Evolutionary conservation across 1,140 invertebrate genomes (phyloP), one percentile per base, ranked within the genome.

Genomic region (Diabrotica virgifera): DNA sequence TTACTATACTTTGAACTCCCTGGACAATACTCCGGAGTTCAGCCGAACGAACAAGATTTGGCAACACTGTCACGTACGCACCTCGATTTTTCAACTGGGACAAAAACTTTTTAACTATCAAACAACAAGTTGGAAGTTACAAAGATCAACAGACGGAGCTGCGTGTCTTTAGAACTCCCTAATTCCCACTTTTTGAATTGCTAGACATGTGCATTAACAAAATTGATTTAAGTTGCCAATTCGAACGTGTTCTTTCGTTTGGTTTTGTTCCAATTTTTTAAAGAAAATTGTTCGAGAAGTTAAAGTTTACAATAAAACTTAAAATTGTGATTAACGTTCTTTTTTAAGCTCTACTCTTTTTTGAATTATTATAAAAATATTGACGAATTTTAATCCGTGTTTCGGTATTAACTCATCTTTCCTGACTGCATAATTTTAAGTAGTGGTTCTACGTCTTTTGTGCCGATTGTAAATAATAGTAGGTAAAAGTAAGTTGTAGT

Each of bases 21-120:
- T n/a, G 40, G 40, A 46, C 40, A 46, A 46, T 46, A 10, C 8
- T 10, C 8, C 4, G 6, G n/a, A 46, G 40, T 46, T 46, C 40
- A 8, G 8, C 40, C n/a, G 8, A n/a, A 5, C n/a, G 8, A n/a
- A 5, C n/a, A 10, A 46, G 40, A 46, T 46, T 46, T 46, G 40
- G 40, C 40, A 46, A 46, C 40, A 46, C 40, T n/a, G 40, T 46
- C 40, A 46, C 40, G 40, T 46, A 46, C n/a, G 8, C n/a, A 46
- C 40, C 40, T 46, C 40, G 40, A 46, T 46, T 46, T 46, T 46
- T 46, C 40, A 46, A 46, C 40, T 46, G 40, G 40, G 40, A 46
- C 40, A 46, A 46, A 46, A 46, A 46, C 40, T 46, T 46, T 46
- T 46, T 46, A 46, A 46, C 40, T 46, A 46, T 46, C 40, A n/a